Conservation (phyloP, 2,888 invertebrate genomes). For the Ochropacha duplaris region DNA sequence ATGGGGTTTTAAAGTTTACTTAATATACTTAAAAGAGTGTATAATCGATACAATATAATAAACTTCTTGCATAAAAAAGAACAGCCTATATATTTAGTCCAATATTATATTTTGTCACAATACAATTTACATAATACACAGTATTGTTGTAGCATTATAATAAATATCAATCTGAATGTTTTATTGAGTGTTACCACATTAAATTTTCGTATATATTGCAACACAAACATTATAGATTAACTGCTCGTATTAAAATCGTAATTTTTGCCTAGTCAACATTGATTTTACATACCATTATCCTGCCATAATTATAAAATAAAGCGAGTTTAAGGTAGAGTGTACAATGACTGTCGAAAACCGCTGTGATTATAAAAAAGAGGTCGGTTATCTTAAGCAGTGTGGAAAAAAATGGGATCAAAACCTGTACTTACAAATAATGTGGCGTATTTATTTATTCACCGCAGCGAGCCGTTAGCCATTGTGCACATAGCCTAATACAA, state of each 20-base stretch:
- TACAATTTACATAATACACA: neutral
- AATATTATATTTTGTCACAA: neutral
- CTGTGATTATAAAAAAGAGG: neutral
- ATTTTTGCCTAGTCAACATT: slow-evolving; percentile 5
- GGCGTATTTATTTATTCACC: too few relatives aligned
- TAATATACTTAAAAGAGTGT: neutral
- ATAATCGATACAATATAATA: neutral
- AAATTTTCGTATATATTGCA: slow-evolving; percentile 7
- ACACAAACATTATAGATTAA: neutral
- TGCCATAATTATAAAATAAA: neutral
- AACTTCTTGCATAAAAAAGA: neutral
- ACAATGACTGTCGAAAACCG: neutral
- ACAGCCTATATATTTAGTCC: neutral
- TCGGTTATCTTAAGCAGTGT: too few relatives aligned
- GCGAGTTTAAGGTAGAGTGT: neutral
- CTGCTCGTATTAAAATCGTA: slow-evolving; percentile 5
- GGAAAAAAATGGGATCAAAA: too few relatives aligned
- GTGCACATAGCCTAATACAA: neutral
- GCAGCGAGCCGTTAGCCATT: neutral
- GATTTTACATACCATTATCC: slow-evolving; percentile 3
- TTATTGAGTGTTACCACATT: slow-evolving; percentile 32
- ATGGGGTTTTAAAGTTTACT: neutral
- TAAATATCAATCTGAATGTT: slow-evolving; percentile 12
- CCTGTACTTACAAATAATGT: too few relatives aligned
- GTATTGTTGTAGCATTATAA: neutral